These are phyloP conservation scores for Smittia sp. DNA, from an alignment of 2,888 invertebrate species.

Conservation along the genomic window DNA sequence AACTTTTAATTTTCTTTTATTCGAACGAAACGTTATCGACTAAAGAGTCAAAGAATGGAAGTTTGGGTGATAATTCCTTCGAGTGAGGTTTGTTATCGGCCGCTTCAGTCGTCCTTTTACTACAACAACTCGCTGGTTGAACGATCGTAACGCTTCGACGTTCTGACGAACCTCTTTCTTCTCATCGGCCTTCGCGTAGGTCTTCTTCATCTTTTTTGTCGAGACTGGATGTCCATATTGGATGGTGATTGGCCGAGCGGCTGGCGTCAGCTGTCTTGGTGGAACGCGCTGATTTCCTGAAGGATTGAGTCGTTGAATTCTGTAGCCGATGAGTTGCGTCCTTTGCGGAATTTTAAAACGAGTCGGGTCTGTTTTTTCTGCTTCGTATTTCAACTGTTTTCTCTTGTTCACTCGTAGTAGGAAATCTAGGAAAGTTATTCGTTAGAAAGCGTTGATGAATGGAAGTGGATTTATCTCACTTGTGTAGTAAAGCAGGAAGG, in stretches of 20 bases:
- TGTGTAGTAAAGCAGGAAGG: constrained; percentile 50
- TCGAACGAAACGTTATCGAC: neutral
- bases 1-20: neutral
- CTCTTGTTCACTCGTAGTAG: constrained; percentile 9
- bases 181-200: constrained; percentile 24
- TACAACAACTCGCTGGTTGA: constrained; percentile 47
- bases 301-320: constrained; percentile 19
- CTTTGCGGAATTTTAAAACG: constrained; percentile 2
- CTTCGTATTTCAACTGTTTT: constrained; percentile 44
- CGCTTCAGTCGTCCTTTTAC: constrained; percentile 50
- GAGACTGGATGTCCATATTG: constrained; percentile 30
- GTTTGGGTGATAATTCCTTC: constrained; percentile 3
- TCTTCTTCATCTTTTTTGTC: constrained; percentile 22
- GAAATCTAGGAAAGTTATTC: constrained; percentile 6
- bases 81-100: constrained; percentile 44
- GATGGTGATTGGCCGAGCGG: constrained; percentile 18
- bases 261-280: neutral
- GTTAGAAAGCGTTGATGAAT: neutral
- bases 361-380: constrained; percentile 44
- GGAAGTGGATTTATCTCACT: constrained; percentile 41
- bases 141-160: constrained; percentile 6
- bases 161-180: constrained; percentile 25
- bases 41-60: constrained; percentile 19
- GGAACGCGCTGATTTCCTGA: neutral
- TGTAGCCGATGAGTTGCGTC: constrained; percentile 3